phyloP scores from a whole-genome alignment of 1,140 invertebrate species.

The Arion vulgaris region DNA sequence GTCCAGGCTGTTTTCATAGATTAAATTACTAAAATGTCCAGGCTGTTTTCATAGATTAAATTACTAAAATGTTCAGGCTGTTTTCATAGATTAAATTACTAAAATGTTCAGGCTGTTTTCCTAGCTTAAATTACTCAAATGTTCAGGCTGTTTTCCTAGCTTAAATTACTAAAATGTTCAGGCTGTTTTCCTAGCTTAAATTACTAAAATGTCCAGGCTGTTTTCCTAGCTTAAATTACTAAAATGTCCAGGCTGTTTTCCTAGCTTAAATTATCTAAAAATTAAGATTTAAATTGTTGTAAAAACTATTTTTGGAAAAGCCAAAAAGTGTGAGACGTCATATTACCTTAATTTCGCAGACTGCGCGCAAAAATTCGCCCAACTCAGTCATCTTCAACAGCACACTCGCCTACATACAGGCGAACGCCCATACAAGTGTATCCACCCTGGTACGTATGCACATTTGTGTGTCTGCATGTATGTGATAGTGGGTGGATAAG shows the following conservation, averaged over 20 bases:
- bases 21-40: too few relatives aligned
- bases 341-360: constrained; percentile 40
- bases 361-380: constrained; percentile 97
- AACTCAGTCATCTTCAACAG: constrained; percentile 98
- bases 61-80: too few relatives aligned
- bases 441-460: constrained; percentile 36
- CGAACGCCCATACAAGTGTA: constrained; percentile 43
- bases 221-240: too few relatives aligned
- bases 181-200: too few relatives aligned
- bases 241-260: not conserved
- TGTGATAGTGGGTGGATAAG: constrained; percentile 9
- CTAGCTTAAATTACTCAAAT: too few relatives aligned
- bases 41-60: too few relatives aligned
- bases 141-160: too few relatives aligned
- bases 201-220: too few relatives aligned
- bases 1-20: too few relatives aligned
- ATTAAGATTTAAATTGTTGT: not conserved
- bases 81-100: too few relatives aligned
- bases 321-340: constrained; percentile 12
- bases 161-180: too few relatives aligned
- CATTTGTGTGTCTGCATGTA: constrained; percentile 29
- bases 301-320: not conserved
- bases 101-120: too few relatives aligned
- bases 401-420: constrained; percentile 97
- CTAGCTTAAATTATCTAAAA: not conserved